Evolutionary conservation across 2,888 invertebrate species (phyloP).

Genomic region (Eumerus sabulonum): DNA sequence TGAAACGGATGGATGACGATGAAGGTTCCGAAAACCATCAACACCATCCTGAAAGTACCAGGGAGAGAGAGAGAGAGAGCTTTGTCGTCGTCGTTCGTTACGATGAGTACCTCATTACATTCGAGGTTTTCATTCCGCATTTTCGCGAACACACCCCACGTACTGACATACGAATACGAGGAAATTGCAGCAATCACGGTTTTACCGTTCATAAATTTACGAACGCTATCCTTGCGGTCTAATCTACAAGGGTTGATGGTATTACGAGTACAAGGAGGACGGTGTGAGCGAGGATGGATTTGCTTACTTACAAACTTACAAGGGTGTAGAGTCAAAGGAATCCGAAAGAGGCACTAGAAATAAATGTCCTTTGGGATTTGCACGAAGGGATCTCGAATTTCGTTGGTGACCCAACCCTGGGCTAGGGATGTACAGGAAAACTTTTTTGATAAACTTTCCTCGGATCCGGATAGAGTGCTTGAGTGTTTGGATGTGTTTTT

Average conservation of each 20-base stretch:
- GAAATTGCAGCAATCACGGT: conserved; percentile 68
- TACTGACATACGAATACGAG: conserved; percentile 36
- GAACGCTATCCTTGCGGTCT: conserved; percentile 57
- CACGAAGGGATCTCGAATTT: conserved; percentile 32
- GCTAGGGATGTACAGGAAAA: background rate
- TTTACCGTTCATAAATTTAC: conserved; percentile 67
- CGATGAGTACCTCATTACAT: conserved; percentile 66
- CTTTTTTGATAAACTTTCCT: conserved; percentile 55
- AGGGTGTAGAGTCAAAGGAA: conserved; percentile 65
- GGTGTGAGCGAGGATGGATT: conserved; percentile 44
- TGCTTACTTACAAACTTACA: conserved; percentile 66
- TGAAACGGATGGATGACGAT: conserved; percentile 19
- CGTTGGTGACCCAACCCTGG: conserved; percentile 50
- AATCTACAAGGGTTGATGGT: background rate
- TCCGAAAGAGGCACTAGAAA: conserved; percentile 65
- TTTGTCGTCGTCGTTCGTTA: conserved; percentile 59
- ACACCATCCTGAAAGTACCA: conserved; percentile 20
- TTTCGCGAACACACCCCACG: conserved; percentile 11
- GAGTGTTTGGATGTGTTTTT: background rate
- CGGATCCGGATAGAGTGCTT: conserved; percentile 47
- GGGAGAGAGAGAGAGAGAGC: no score
- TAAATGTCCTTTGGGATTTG: conserved; percentile 63
- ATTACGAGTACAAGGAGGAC: background rate
- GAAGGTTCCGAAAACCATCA: conserved; percentile 60
- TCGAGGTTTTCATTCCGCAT: conserved; percentile 13